Base-by-base conservation (phyloP, 1,140 invertebrate genomes). In the Pygmarrhopalites habei region DNA sequence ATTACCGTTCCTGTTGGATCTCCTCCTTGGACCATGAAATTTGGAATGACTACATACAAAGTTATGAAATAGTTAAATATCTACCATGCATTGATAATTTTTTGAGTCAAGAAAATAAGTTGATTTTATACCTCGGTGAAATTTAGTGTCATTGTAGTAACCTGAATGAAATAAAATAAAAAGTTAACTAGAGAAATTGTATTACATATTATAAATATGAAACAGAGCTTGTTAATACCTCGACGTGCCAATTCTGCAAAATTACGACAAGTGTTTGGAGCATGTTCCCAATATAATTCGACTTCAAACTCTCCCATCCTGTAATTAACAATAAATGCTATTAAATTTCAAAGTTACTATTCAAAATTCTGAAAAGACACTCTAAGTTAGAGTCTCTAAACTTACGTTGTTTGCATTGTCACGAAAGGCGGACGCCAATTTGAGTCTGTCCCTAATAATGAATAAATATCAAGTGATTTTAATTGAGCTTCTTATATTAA, bases 201-300 rank as follows among this genome's bases (percentile, higher is more conserved):
- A n/a, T n/a, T n/a, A n/a, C n/a, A n/a, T n/a, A n/a, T n/a, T n/a
- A n/a, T n/a, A n/a, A n/a, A n/a, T n/a, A n/a, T n/a, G n/a, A n/a
- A n/a, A n/a, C n/a, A n/a, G n/a, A n/a, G n/a, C n/a, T n/a, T n/a
- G n/a, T n/a, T n/a, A n/a, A n/a, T n/a, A n/a, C n/a, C 92, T 73
- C 94, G 79, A 65, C 91, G 79, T 0, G 87, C 80, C 29, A 98
- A 78, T 78, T 98, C 95, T 58, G 93, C 93, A 80, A 98, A 98
- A 76, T 99, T 99, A 72, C 89, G 79, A 67, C 95, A 98, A 2
- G 95, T 97, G 61, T 86, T 86, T 25, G 95, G 94, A 10, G 94
- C 87, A 77, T 98, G 94, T 77, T 95, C 93, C 95, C 95, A 99
- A 73, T 98, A 99, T 47, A 98, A 79, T 76, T 99, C 95, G 43